Conservation (phyloP, 2,888 invertebrate species). For the Norana najaformis region DNA sequence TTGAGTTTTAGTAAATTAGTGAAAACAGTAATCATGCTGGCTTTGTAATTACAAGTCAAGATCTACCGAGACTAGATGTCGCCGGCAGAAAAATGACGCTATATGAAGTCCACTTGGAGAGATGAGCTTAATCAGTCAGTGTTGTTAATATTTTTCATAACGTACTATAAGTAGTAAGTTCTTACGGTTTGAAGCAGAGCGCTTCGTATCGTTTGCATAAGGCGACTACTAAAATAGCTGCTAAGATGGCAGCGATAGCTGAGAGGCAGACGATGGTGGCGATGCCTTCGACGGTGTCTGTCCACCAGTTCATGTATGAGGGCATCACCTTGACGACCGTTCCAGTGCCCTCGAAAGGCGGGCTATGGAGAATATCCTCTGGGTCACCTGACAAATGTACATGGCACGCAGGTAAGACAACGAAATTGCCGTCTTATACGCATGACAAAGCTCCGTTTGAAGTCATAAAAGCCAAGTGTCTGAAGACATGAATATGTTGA, state of each 20-base stretch:
- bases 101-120: neutral
- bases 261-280: slow-evolving; percentile 27
- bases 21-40: neutral
- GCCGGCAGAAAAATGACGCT: neutral
- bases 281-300: slow-evolving; percentile 34
- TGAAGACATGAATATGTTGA: too few relatives aligned
- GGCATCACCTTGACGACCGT: slow-evolving; percentile 33
- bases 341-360: neutral
- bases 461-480: too few relatives aligned
- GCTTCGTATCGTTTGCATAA: neutral
- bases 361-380: neutral
- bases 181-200: slow-evolving; percentile 14
- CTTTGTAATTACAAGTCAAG: neutral
- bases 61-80: too few relatives aligned
- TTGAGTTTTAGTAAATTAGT: neutral
- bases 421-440: neutral
- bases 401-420: neutral
- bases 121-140: too few relatives aligned
- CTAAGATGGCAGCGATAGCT: slow-evolving; percentile 20
- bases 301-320: slow-evolving; percentile 33
- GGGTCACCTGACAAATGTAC: neutral
- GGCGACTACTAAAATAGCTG: neutral
- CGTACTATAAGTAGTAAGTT: too few relatives aligned
- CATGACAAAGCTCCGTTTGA: too few relatives aligned
- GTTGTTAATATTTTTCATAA: too few relatives aligned